Evolutionary conservation across 2,797 vertebrate genomes (phyloP), one percentile per base, ranked within the genome.

Genomic region (Diplodus puntazzo): DNA sequence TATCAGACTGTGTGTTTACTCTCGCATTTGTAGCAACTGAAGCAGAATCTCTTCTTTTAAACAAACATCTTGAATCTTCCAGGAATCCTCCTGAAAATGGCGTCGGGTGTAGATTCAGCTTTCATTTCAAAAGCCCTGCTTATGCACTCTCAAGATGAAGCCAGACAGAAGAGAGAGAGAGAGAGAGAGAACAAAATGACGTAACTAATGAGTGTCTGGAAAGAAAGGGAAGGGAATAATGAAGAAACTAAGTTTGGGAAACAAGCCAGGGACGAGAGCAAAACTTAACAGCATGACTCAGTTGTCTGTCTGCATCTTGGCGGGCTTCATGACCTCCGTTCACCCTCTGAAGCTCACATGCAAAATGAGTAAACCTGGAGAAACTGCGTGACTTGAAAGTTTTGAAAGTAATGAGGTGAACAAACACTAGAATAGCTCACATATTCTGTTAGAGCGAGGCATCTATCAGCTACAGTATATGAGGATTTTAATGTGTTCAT

Each of bases 161-260:
- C 21, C 57, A 71, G 52, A 73, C 42, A 74, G 60, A 57, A 64
- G 34, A 52, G 27, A 64, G 34, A 52, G 27, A 64, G 34, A 52
- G 30, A 64, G 34, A 52, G 27, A 75, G 23, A 72, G 13, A 66
- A 7, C 11, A 30, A 64, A 64, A 34, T 70, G 70, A 68, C 71
- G 73, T 64, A 60, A 74, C 59, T 77, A 60, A 43, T 34, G 73
- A 75, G 48, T 53, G 52, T 75, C 53, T 69, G 52, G 34, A 30
- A 76, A 60, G 48, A 45, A 49, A 18, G 7, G 7, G 34, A 34
- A 58, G 64, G 34, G 50, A 74, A 71, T 64, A 46, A 82, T 68
- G 45, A 81, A 67, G 46, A 77, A 80, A 61, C 20, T 59, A 77
- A 77, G 46, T 84, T 72, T 81, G 64, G 73, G 80, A 77, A 81